Evolutionary conservation across 2,113 vertebrate species (phyloP).

Genomic region (Actenoides lindsayi): DNA sequence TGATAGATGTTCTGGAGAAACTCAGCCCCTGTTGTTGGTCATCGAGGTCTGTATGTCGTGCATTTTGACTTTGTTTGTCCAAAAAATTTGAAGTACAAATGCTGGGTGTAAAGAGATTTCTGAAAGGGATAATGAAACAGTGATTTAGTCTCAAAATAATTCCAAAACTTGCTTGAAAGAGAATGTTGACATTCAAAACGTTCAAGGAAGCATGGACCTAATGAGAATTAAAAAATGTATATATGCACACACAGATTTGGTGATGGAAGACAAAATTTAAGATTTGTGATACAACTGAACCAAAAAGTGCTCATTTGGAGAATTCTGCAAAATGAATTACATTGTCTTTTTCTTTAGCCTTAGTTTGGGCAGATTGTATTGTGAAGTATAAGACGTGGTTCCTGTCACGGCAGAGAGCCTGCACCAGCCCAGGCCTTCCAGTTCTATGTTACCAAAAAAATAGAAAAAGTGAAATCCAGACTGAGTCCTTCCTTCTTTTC

Average conservation of each 20-base stretch:
- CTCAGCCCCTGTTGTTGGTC: not conserved
- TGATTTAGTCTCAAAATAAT: not conserved
- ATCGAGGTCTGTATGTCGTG: not conserved
- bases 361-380: not conserved
- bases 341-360: not conserved
- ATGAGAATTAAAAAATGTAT: not conserved
- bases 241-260: not conserved
- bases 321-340: not conserved
- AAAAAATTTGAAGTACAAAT: not conserved
- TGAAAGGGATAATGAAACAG: not conserved
- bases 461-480: not conserved
- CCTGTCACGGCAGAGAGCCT: not conserved
- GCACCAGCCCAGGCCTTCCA: not conserved
- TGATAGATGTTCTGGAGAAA: not conserved
- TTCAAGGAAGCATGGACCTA: not conserved
- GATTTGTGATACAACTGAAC: not conserved
- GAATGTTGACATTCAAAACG: not conserved
- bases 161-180: not conserved
- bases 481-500: not conserved
- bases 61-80: not conserved
- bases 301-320: not conserved
- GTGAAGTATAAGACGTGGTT: not conserved
- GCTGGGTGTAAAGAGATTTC: not conserved
- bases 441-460: not conserved
- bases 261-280: not conserved